Conservation (phyloP, 2,113 vertebrate genomes). For the Grus americana region DNA sequence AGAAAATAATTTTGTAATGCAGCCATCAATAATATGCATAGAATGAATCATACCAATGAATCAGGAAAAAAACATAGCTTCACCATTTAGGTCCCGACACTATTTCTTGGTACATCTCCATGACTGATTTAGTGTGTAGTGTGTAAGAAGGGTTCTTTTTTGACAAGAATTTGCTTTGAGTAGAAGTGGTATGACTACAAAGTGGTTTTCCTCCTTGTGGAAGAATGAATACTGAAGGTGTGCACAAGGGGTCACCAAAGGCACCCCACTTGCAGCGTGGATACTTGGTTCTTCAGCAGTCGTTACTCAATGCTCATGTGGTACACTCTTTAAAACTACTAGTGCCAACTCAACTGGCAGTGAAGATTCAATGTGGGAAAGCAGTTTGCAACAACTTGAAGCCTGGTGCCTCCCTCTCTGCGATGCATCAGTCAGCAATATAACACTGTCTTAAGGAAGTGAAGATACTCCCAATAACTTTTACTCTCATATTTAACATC, state of each 20-base stretch:
- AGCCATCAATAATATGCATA: not conserved
- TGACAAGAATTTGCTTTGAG: not conserved
- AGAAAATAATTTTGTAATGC: not conserved
- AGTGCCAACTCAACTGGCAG: not conserved
- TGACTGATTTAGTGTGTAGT: too few relatives aligned
- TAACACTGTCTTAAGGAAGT: not conserved
- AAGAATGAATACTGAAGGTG: not conserved
- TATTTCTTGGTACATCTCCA: not conserved
- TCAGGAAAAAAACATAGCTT: not conserved
- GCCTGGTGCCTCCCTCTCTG: not conserved
- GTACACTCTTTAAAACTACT: not conserved
- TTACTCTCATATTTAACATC: not conserved
- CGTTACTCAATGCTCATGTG: not conserved
- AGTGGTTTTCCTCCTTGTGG: not conserved
- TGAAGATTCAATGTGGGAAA: not conserved
- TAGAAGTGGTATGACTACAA: not conserved
- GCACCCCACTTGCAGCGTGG: not conserved
- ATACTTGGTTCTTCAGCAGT: not conserved
- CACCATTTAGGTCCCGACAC: not conserved
- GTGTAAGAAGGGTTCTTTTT: not conserved
- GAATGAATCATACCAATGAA: not conserved
- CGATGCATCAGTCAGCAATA: not conserved
- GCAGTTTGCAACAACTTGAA: not conserved
- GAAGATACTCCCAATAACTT: not conserved
- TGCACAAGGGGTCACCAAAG: not conserved